phyloP scores from a whole-genome alignment of 2,888 invertebrate species.

The Plebejus argus region DNA sequence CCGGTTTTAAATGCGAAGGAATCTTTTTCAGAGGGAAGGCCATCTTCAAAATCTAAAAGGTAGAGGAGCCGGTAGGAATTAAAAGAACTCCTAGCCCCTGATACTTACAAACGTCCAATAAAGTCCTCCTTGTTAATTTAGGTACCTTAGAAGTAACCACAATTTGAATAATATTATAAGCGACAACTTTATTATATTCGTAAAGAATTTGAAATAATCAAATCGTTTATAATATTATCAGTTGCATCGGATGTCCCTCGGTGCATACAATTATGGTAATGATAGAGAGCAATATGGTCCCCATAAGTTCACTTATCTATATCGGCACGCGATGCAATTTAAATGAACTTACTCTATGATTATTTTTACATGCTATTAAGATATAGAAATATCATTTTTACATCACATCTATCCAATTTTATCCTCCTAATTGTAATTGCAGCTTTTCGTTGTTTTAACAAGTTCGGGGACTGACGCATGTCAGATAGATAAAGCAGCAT shows the following conservation, averaged over 20 bases:
- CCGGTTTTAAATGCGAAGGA: too few species aligned
- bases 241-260: slow-evolving; percentile 36
- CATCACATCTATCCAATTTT: background rate
- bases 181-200: slow-evolving; percentile 6
- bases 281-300: slow-evolving; percentile 76
- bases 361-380: slow-evolving; percentile 57
- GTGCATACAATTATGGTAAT: slow-evolving; percentile 72
- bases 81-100: too few species aligned
- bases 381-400: slow-evolving; percentile 36
- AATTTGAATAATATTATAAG: background rate
- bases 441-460: background rate
- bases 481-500: background rate
- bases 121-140: too few species aligned
- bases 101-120: too few species aligned
- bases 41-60: too few species aligned
- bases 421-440: background rate
- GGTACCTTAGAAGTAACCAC: background rate
- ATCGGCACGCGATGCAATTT: slow-evolving; percentile 72
- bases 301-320: slow-evolving; percentile 67
- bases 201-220: slow-evolving; percentile 28
- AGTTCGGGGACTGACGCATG: background rate
- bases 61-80: too few species aligned
- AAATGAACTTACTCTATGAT: slow-evolving; percentile 55
- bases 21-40: too few species aligned
- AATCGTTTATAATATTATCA: slow-evolving; percentile 24